A percentile compares a stretch with the other conserved stretches of the same genome.
Conservation (phyloP, 2,888 invertebrate genomes). For the Galeruca laticollis region DNA sequence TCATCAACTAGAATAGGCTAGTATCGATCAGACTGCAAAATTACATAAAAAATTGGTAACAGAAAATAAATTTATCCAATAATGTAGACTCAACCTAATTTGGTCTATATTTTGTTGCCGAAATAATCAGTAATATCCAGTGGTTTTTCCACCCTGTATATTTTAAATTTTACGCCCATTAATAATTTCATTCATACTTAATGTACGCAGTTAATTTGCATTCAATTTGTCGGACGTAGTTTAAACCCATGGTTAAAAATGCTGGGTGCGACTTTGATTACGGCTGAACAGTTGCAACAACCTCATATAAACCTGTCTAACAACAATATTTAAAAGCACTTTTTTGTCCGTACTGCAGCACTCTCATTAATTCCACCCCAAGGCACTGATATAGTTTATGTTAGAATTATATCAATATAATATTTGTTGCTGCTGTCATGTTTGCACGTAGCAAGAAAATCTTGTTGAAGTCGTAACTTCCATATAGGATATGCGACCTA, state of each 20-base stretch:
- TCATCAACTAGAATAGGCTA: too few species aligned
- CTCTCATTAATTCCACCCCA: constrained; percentile 20
- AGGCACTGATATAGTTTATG: constrained; percentile 21
- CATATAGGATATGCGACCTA: too few species aligned
- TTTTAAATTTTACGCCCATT: background rate
- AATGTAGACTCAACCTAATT: too few species aligned
- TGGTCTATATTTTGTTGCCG: too few species aligned
- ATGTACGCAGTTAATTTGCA: background rate
- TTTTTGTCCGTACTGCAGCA: constrained; percentile 23
- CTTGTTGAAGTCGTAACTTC: background rate
- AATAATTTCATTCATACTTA: background rate
- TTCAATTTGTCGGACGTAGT: background rate
- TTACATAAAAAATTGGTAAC: too few species aligned
- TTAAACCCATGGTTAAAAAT: background rate
- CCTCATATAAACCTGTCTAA: constrained; percentile 25
- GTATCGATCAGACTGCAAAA: too few species aligned
- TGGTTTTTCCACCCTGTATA: too few species aligned
- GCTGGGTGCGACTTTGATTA: constrained; percentile 6
- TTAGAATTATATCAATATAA: constrained; percentile 26
- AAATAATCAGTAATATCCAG: too few species aligned
- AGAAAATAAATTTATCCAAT: too few species aligned
- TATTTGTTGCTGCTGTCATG: constrained; percentile 7
- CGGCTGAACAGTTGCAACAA: background rate
- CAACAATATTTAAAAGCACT: constrained; percentile 23
- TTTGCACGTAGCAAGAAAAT: constrained; percentile 2